Evolutionary conservation across 2,113 vertebrate genomes (phyloP), one percentile per base, ranked within the genome.

Genomic region (Pterocles gutturalis): DNA sequence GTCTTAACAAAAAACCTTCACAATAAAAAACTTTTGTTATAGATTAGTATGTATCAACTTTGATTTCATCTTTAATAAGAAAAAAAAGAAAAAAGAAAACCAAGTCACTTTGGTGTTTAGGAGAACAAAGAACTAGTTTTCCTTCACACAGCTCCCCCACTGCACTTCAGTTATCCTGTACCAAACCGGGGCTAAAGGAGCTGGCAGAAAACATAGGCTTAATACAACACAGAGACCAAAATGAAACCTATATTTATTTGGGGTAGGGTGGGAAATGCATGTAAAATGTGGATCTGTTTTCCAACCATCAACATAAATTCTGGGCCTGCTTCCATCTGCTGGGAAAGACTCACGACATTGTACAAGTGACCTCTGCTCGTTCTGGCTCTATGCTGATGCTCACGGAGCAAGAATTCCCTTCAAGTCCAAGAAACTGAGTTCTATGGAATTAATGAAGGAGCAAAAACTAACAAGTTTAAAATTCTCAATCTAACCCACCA

Each of bases 31-130:
- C 25, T 62, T 90, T 31, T 85, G 36, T 85, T 64, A 53, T 36
- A 78, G 61, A 48, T 95, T 55, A 88, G 34, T 66, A 77, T 46
- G 94, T 87, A 83, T 80, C 86, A 79, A 38, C 29, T 96, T 83
- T 61, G 53, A 38, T n/a, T 65, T 69, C 7, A 54, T 66, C 62
- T 89, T 84, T 57, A 49, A 80, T 76, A 82, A 67, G 6, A 26
- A 67, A 66, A 55, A 28, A 31, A 31, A 11, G 8, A 54, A 31
- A 2, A 49, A 53, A 57, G 36, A 83, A 84, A 88, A 58, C 10
- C 49, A 92, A 95, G 83, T 92, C 88, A 96, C 91, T 89, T 91
- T 90, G 81, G 79, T 80, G 80, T 80, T 89, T 18, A 53, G 54
- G 48, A 92, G 89, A 95, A 83, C n/a, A 75, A 46, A 22, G 55